Conservation (phyloP, 1,140 invertebrate genomes). For the Pissodes strobi region DNA sequence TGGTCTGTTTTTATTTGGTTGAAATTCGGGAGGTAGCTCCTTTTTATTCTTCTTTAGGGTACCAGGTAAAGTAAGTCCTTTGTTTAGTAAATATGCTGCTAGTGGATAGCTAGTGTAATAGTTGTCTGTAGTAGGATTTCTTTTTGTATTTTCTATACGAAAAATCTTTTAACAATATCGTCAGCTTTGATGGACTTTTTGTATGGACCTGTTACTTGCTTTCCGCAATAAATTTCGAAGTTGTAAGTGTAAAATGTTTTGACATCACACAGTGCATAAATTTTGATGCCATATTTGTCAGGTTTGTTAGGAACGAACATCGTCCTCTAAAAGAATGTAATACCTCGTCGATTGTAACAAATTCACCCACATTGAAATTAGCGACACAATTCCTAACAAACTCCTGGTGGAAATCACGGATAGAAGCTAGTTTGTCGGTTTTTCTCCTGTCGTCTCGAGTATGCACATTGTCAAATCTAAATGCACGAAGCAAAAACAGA, state of each 20-base stretch:
- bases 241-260: too few species aligned
- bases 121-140: slow-evolving; percentile 49
- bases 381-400: slow-evolving; percentile 14
- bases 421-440: slow-evolving; percentile 19
- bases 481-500: slow-evolving; percentile 47
- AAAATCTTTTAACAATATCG: too few species aligned
- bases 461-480: slow-evolving; percentile 46
- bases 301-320: slow-evolving; percentile 58
- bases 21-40: slow-evolving; percentile 49
- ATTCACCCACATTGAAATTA: slow-evolving; percentile 45
- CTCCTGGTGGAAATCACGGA: slow-evolving; percentile 17
- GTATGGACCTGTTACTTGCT: slow-evolving; percentile 44
- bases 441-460: slow-evolving; percentile 21
- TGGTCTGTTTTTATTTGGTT: slow-evolving; percentile 34
- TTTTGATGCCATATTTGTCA: too few species aligned
- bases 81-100: slow-evolving; percentile 38
- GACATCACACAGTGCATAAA: slow-evolving; percentile 56
- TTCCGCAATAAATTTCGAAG: slow-evolving; percentile 53
- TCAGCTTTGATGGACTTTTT: slow-evolving; percentile 31
- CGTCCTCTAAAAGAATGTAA: slow-evolving; percentile 51
- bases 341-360: slow-evolving; percentile 55
- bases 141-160: slow-evolving; percentile 39
- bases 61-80: slow-evolving; percentile 49
- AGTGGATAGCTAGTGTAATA: too few species aligned
- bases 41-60: slow-evolving; percentile 51